phyloP scores from a whole-genome alignment of 1,140 invertebrate species.

The Drosophila jambulina region DNA sequence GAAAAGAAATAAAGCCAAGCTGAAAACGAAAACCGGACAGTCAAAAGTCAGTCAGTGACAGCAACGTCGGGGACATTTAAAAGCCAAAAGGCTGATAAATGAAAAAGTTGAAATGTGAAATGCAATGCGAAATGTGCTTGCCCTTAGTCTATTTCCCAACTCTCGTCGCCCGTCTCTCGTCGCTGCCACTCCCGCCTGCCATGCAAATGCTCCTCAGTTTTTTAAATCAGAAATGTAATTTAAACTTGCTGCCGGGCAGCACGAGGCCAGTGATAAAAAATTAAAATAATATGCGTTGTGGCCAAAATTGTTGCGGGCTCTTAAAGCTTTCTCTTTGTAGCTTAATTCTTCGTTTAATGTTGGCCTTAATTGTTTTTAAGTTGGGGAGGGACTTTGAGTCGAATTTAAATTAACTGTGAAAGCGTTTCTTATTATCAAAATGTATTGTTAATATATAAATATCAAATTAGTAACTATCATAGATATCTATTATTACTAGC shows the following conservation, averaged over 20 bases:
- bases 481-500: too few relatives aligned
- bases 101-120: slow-evolving; percentile 72
- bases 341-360: slow-evolving; percentile 3
- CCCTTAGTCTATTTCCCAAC: slow-evolving; percentile 33
- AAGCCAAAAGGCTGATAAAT: slow-evolving; percentile 75
- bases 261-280: slow-evolving; percentile 56
- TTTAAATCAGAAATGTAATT: slow-evolving; percentile 73
- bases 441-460: neutral
- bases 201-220: slow-evolving; percentile 57
- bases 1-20: slow-evolving; percentile 53
- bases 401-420: neutral
- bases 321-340: slow-evolving; percentile 21
- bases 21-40: slow-evolving; percentile 69
- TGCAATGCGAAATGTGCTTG: slow-evolving; percentile 62
- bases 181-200: neutral
- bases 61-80: slow-evolving; percentile 60
- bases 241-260: slow-evolving; percentile 61
- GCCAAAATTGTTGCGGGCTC: slow-evolving; percentile 10
- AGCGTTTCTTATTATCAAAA: neutral
- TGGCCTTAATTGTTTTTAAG: slow-evolving; percentile 5
- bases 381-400: neutral
- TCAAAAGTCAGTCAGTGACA: slow-evolving; percentile 68
- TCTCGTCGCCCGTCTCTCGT: neutral
- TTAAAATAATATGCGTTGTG: slow-evolving; percentile 47
- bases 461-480: too few relatives aligned